Base-by-base conservation (phyloP, 2,113 vertebrate species). In the Lasiurus cinereus region DNA sequence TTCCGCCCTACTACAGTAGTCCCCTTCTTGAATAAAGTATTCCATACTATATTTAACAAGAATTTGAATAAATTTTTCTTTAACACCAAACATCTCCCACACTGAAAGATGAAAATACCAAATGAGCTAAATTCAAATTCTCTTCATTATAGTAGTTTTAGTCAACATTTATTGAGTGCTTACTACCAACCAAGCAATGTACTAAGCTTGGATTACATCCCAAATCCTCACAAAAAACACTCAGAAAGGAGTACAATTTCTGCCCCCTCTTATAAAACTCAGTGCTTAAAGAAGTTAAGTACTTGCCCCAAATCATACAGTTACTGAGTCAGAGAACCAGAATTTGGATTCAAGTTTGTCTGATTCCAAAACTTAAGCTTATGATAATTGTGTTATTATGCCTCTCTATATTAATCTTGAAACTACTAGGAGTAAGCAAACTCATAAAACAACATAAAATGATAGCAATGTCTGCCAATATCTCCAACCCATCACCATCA, bases 291-390 rank as follows among this genome's bases (percentile, higher is more conserved):
- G 52, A 95, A 72, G 2, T 6, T 79, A 66, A 74, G 4, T 29
- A 83, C 48, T 84, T 84, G 36, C 15, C 27, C 29, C n/a, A 80
- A 89, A 82, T 83, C 39, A n/a, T 22, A 73, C 0, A 92, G 14
- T 46, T 76, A 83, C 36, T 59, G 83, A 93, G 21, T 62, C 13
- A 22, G 22, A 87, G 70, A 95, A 84, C 1, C 12, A 69, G 62
- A 93, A 64, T 82, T 88, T 88, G 54, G 72, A 92, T 91, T 91
- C n/a, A 83, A 91, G 8, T 36, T 64, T 77, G 8, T 54, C n/a
- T 85, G 67, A 90, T 31, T 70, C 36, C 21, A 50, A 80, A 95
- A 16, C 12, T 76, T 73, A 88, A 76, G 13, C 8, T 54, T 88
- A 21, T 19, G 56, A 76, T 84, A 19, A 11, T 6, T 83, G 8